A percentile compares a stretch with the other conserved stretches of the same genome.
Evolutionary conservation across 2,888 invertebrate species (phyloP).

Genomic region (Agriopis marginaria): DNA sequence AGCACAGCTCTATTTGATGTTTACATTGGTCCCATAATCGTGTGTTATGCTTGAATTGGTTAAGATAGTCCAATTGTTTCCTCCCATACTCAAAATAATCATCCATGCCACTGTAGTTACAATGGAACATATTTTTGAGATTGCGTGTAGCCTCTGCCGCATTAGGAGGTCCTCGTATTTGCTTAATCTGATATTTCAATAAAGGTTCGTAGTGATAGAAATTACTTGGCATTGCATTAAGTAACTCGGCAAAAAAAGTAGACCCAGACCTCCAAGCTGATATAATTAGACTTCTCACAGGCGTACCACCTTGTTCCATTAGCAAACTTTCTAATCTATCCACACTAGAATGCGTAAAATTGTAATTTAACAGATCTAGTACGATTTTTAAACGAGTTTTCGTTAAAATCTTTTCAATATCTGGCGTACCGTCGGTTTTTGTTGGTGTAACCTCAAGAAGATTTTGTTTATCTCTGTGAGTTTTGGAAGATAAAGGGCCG

Average conservation of each 20-base stretch:
- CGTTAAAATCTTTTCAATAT: slow-evolving; percentile 71
- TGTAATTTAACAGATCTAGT: slow-evolving; percentile 72
- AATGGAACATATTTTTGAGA: slow-evolving; percentile 90
- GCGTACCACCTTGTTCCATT: slow-evolving; percentile 90
- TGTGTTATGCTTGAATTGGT: slow-evolving; percentile 93
- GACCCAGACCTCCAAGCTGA: slow-evolving; percentile 97
- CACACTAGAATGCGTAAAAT: slow-evolving; percentile 69
- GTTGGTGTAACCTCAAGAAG: slow-evolving; percentile 64
- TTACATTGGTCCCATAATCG: slow-evolving; percentile 94
- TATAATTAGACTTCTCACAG: slow-evolving; percentile 91
- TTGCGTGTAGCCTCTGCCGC: slow-evolving; percentile 89
- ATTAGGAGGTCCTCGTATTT: slow-evolving; percentile 91
- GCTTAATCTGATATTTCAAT: slow-evolving; percentile 92
- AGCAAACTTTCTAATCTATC: slow-evolving; percentile 89
- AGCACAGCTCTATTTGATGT: slow-evolving; percentile 80
- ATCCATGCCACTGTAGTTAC: slow-evolving; percentile 91
- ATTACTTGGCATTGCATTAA: slow-evolving; percentile 94
- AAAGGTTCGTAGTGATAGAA: slow-evolving; percentile 97
- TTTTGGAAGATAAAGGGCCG: slow-evolving; percentile 75
- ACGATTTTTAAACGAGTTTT: slow-evolving; percentile 71
- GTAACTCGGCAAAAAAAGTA: slow-evolving; percentile 94
- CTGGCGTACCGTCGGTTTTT: slow-evolving; percentile 68
- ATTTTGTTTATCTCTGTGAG: slow-evolving; percentile 79
- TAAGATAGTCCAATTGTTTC: slow-evolving; percentile 86
- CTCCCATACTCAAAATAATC: slow-evolving; percentile 92